A percentile compares a stretch with the other conserved stretches of the same genome.
Conservation (phyloP, 2,888 invertebrate species). For the Leptinotarsa tumamoca region DNA sequence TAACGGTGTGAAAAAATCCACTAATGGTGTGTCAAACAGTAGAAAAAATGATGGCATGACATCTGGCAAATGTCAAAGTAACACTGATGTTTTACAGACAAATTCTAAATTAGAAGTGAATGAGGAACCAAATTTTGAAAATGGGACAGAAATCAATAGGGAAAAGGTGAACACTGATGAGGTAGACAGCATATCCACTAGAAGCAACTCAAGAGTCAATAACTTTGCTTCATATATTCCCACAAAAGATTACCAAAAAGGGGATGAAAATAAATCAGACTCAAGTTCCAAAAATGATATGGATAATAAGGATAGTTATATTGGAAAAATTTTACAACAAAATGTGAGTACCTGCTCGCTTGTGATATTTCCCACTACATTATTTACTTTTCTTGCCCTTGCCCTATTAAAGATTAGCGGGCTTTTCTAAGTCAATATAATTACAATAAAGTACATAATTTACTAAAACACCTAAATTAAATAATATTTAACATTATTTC, state of each 20-base stretch:
- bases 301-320: slow-evolving; percentile 45
- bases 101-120: slow-evolving; percentile 50
- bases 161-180: slow-evolving; percentile 35
- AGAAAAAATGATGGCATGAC: slow-evolving; percentile 42
- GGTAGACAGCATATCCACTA: slow-evolving; percentile 29
- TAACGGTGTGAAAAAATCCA: slow-evolving; percentile 42
- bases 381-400: slow-evolving; percentile 1
- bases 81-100: slow-evolving; percentile 51
- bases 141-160: slow-evolving; percentile 46
- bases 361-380: not conserved
- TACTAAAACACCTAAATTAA: not conserved
- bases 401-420: no score
- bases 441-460: not conserved
- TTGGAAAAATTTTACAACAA: slow-evolving; percentile 41
- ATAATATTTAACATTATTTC: no score
- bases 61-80: slow-evolving; percentile 45
- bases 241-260: slow-evolving; percentile 65
- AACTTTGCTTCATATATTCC: slow-evolving; percentile 75
- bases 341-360: slow-evolving; percentile 41
- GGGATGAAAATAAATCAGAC: slow-evolving; percentile 58
- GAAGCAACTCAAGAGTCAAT: slow-evolving; percentile 62
- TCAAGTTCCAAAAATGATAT: slow-evolving; percentile 46
- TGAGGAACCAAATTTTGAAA: slow-evolving; percentile 40
- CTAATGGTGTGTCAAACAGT: slow-evolving; percentile 35
- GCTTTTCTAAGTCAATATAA: not conserved